These are phyloP conservation scores for Ooceraea biroi DNA, from an alignment of 1,140 invertebrate genomes.

Conservation along the genomic window DNA sequence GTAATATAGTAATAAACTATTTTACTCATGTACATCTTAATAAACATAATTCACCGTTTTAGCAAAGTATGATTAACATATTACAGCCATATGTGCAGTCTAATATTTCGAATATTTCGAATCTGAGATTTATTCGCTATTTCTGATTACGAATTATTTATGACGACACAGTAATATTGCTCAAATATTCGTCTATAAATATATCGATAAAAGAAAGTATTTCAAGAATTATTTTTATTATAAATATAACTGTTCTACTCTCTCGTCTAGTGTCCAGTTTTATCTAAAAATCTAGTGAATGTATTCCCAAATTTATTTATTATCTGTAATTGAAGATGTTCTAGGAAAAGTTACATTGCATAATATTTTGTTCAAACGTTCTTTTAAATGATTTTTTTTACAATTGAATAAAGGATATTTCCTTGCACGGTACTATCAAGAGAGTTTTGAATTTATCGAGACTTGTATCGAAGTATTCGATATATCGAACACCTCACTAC, in stretches of 20 bases:
- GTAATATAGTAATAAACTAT: slow-evolving; percentile 17
- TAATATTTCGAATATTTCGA: slow-evolving; percentile 11
- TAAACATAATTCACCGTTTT: slow-evolving; percentile 38
- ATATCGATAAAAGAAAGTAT: not conserved
- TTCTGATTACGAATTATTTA: slow-evolving; percentile 1
- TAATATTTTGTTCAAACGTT: not conserved
- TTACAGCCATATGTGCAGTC: not conserved
- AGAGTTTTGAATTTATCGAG: slow-evolving; percentile 18
- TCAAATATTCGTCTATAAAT: not conserved
- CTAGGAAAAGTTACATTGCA: not conserved
- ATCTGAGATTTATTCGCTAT: slow-evolving; percentile 19
- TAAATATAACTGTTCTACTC: not conserved
- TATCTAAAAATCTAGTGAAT: not conserved
- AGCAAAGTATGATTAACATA: slow-evolving; percentile 17
- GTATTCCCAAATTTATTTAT: slow-evolving; percentile 1
- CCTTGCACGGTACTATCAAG: no score
- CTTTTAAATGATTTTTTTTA: not conserved
- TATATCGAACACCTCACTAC: slow-evolving; percentile 42
- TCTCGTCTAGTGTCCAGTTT: not conserved
- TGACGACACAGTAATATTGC: not conserved
- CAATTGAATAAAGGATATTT: not conserved
- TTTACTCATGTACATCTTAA: slow-evolving; percentile 39
- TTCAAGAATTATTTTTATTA: slow-evolving; percentile 22
- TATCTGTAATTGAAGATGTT: not conserved
- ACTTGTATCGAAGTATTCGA: slow-evolving; percentile 20